phyloP scores from a whole-genome alignment of 2,113 vertebrate genomes.

The Oreochromis niloticus region DNA sequence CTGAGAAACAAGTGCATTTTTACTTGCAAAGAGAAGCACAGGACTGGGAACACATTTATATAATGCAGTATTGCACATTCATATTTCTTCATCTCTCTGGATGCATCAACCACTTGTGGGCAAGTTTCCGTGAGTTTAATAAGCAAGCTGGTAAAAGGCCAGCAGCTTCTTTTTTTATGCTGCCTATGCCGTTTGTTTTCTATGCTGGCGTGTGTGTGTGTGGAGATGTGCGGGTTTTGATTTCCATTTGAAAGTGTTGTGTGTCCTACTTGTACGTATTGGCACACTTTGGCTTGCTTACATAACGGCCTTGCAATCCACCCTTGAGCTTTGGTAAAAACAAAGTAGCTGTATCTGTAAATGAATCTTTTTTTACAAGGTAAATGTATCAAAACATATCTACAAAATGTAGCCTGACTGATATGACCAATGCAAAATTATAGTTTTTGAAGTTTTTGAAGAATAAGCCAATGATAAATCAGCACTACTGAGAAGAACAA shows the following conservation, averaged over 20 bases:
- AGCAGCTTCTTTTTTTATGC: background rate
- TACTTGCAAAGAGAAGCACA: background rate
- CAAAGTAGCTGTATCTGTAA: background rate
- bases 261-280: conserved; percentile 10
- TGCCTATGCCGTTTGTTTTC: background rate
- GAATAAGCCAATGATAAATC: background rate
- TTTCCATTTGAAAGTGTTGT: conserved; percentile 7
- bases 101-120: background rate
- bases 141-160: background rate
- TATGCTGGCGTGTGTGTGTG: background rate
- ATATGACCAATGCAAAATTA: background rate
- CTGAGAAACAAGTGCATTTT: background rate
- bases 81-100: background rate
- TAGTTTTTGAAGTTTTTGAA: background rate
- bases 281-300: background rate
- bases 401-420: background rate
- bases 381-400: background rate
- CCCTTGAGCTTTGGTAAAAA: background rate
- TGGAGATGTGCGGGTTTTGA: background rate
- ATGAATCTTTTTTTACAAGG: background rate
- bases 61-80: background rate
- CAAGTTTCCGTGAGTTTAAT: background rate
- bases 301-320: background rate
- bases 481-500: background rate
- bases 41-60: background rate